phyloP scores from a whole-genome alignment of 2,797 vertebrate genomes.

The Loris lydekkerianus region DNA sequence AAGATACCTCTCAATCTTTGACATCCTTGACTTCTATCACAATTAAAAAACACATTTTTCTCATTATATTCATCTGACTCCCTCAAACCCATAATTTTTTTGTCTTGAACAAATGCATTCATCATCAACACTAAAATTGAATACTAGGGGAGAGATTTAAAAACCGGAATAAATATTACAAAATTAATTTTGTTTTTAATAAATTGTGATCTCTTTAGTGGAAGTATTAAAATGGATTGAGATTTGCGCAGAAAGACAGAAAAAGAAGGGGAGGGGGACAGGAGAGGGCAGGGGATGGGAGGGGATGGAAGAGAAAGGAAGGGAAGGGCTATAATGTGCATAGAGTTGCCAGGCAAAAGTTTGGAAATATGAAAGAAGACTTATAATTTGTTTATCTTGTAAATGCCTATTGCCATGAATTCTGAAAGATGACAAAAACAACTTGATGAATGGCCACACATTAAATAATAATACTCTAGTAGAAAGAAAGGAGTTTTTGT shows the following conservation, averaged over 20 bases:
- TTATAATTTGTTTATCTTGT: background rate
- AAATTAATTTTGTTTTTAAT: slow-evolving; percentile 51
- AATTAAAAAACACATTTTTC: slow-evolving; percentile 48
- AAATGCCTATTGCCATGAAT: background rate
- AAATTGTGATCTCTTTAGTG: slow-evolving; percentile 15
- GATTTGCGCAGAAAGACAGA: background rate
- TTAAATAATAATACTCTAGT: background rate
- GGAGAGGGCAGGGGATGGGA: rapidly evolving
- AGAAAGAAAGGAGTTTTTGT: background rate
- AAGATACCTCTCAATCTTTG: slow-evolving; percentile 32
- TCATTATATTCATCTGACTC: slow-evolving; percentile 44
- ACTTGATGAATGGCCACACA: background rate
- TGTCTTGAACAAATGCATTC: background rate
- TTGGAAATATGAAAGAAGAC: background rate
- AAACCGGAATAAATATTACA: background rate
- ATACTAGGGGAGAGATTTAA: background rate
- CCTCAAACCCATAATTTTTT: slow-evolving; percentile 12
- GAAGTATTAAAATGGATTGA: background rate
- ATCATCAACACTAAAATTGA: slow-evolving; percentile 34
- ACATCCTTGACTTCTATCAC: background rate
- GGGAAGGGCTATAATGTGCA: rapidly evolving
- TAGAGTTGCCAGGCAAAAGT: background rate
- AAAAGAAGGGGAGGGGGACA: background rate
- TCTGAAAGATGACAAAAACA: slow-evolving; percentile 49
- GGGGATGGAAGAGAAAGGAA: too few species aligned